Evolutionary conservation across 2,797 vertebrate species (phyloP), one percentile per base, ranked within the genome.

Genomic region (Chloroceryle inda): DNA sequence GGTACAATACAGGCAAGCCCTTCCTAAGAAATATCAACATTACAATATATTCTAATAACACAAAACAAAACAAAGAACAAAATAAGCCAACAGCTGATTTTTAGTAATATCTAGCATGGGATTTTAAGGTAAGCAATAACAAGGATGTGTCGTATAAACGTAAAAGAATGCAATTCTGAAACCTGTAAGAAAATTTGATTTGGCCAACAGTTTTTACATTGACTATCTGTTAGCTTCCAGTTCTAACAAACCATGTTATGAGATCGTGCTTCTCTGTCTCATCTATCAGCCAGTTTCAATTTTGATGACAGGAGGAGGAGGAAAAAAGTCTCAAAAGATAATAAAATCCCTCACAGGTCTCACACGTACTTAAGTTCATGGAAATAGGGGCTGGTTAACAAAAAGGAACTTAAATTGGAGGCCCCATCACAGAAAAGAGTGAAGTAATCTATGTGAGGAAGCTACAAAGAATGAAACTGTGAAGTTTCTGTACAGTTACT

Each of bases 281-380:
- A 83, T 95, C 84, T 92, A 95, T 92, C 93, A 97, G 74, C 71
- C 91, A 61, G 82, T 92, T 96, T 74, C 87, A 91, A 85, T 94
- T 94, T n/a, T 92, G 81, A 94, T 92, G 89, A 92, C 91, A 94
- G 78, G 31, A 92, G 81, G 89, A 96, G 77, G 77, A 92, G 58
- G 53, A 89, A 53, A 87, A 89, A 92, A 78, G 16, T 84, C 86
- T 91, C 2, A 0, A 92, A 95, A 82, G n/a, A 66, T 69, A 94
- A 92, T 94, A 94, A 96, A 96, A 89, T 68, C 63, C 78, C 85
- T 93, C n/a, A 18, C 35, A 58, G 86, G 74, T 72, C 74, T 95
- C 81, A 87, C 77, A 94, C 67, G 87, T 52, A 59, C n/a, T 75
- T 58, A 78, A 63, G 45, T 72, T 93, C 71, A 59, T 20, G 55